Conservation (phyloP, 2,113 vertebrate species). For the Galbula dea region DNA sequence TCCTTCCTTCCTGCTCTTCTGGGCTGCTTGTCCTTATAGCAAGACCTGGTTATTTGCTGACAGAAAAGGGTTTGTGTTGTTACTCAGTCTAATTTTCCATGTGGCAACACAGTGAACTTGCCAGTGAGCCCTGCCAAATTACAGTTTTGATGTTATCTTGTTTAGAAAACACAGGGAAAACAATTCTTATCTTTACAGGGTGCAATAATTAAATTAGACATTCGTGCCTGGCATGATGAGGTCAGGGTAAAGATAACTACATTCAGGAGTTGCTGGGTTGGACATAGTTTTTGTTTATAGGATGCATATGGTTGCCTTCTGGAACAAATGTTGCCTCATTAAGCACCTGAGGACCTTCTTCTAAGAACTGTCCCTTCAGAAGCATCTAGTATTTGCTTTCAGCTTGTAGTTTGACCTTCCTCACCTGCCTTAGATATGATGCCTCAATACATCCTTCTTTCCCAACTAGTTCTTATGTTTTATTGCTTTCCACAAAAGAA, state of each 20-base stretch:
- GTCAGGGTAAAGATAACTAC: background rate
- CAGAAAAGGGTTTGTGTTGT: background rate
- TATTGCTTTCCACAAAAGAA: background rate
- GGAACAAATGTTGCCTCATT: background rate
- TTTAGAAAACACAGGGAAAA: conserved; percentile 49
- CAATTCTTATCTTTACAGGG: conserved; percentile 25
- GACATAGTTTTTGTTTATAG: background rate
- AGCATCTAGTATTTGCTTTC: background rate
- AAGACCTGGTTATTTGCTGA: background rate
- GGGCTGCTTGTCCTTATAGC: background rate
- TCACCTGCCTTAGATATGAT: background rate
- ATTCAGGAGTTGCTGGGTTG: background rate
- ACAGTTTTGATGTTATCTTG: conserved; percentile 59
- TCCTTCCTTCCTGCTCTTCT: background rate
- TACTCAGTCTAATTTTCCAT: conserved; percentile 39
- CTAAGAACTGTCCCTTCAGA: background rate
- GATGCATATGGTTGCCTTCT: background rate
- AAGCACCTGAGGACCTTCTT: background rate
- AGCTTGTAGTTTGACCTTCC: background rate
- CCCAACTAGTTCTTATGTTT: background rate
- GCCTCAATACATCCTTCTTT: background rate
- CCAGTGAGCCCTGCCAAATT: conserved; percentile 13
- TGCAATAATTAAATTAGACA: conserved; percentile 7
- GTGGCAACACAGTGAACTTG: conserved; percentile 34
- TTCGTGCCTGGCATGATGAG: background rate